Evolutionary conservation across 1,140 invertebrate genomes (phyloP).

Genomic region (Heliothis subflexa): DNA sequence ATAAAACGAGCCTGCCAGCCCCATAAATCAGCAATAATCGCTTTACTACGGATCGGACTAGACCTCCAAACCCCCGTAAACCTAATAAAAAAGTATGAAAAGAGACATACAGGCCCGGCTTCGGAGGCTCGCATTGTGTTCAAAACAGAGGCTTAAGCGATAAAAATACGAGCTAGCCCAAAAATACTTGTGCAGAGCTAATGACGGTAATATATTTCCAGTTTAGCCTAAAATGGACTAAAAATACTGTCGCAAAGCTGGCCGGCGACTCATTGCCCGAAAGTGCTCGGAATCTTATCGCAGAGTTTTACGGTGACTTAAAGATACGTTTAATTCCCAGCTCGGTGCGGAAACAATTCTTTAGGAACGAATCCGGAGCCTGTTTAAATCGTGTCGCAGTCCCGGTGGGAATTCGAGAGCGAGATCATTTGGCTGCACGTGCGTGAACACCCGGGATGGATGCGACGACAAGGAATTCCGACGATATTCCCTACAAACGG

Average conservation of each 20-base stretch:
- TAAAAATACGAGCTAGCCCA: conserved; percentile 26
- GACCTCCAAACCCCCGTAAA: conserved; percentile 17
- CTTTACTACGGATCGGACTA: conserved; percentile 24
- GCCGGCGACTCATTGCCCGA: conserved; percentile 15
- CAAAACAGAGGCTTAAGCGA: conserved; percentile 35
- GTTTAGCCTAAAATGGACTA: conserved; percentile 36
- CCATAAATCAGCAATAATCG: conserved; percentile 48
- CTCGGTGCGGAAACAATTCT: conserved; percentile 40
- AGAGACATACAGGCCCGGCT: conserved; percentile 17
- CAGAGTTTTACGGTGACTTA: conserved; percentile 29
- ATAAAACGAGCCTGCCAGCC: conserved; percentile 12
- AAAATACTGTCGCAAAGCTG: conserved; percentile 40
- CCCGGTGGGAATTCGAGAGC: conserved; percentile 10
- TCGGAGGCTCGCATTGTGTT: conserved; percentile 13
- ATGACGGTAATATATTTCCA: conserved; percentile 26
- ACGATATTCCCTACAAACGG: conserved; percentile 17
- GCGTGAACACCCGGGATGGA: conserved; percentile 20
- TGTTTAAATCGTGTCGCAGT: conserved; percentile 37
- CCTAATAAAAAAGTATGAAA: conserved; percentile 44
- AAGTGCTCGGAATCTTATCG: conserved; percentile 32
- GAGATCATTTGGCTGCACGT: conserved; percentile 25
- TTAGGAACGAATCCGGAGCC: conserved; percentile 3
- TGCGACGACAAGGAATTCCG: conserved; percentile 16
- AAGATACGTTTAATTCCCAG: conserved; percentile 41
- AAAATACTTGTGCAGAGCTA: conserved; percentile 28